Conservation (phyloP, 1,140 invertebrate species). For the Caenorhabditis brenneri region DNA sequence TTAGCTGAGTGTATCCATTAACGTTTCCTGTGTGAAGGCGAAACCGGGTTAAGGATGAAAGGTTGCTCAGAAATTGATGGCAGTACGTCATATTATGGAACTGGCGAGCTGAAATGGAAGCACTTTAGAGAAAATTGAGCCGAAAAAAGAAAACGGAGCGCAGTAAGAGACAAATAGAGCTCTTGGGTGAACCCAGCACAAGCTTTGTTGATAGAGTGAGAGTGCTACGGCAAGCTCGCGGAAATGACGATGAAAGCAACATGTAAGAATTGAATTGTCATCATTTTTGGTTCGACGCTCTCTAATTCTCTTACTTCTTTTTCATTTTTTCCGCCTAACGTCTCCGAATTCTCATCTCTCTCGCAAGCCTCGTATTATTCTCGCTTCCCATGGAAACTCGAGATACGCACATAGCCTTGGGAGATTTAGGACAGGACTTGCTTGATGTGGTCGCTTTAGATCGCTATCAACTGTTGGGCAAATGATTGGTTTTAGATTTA, state of each 20-base stretch:
- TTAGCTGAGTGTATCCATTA: conserved; percentile 23
- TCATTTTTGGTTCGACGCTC: conserved; percentile 15
- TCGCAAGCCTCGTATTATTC: not conserved
- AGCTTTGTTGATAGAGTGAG: not conserved
- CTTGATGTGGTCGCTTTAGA: no score
- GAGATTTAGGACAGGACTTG: no score
- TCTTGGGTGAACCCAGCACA: not conserved
- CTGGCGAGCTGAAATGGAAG: not conserved
- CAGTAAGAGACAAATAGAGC: not conserved
- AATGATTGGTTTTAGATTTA: no score
- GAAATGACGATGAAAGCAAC: not conserved
- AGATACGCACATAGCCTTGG: not conserved
- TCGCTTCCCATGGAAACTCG: not conserved
- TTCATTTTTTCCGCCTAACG: not conserved
- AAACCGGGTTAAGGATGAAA: conserved; percentile 10
- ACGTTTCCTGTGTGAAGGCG: conserved; percentile 22
- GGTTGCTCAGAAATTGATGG: conserved; percentile 21
- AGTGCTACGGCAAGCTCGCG: not conserved
- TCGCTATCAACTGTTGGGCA: no score
- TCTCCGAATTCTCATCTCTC: conserved; percentile 30
- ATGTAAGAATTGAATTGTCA: conserved; percentile 10
- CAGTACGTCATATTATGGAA: conserved; percentile 4
- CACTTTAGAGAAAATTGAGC: not conserved
- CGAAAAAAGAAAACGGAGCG: not conserved
- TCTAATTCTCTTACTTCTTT: not conserved